Evolutionary conservation across 2,797 vertebrate genomes (phyloP), one percentile per base, ranked within the genome.

Genomic region (Hippopotamyrus pictus): DNA sequence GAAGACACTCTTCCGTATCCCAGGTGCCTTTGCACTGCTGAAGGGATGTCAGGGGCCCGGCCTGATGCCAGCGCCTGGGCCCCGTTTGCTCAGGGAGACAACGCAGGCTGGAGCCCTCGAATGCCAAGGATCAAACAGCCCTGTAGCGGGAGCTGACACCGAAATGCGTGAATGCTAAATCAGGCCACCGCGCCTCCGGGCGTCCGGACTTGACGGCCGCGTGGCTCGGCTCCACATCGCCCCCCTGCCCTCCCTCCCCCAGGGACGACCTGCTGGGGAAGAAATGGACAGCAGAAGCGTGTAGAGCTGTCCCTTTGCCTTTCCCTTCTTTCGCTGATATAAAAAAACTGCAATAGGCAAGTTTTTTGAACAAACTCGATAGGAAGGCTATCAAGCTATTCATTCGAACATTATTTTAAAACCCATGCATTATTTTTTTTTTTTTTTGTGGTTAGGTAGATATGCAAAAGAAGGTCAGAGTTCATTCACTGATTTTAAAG

Each of bases 291-390:
- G 50, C 48, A n/a, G 85, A 50, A 57, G 51, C 91, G 4, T 22
- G 90, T 89, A 84, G 92, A 92, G 94, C 92, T 93, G 92, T 94
- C 91, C 92, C 89, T 94, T 91, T 91, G 90, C 90, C 88, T 91
- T 89, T 88, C 90, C 88, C 88, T 50, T 88, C 91, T 90, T 94
- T 94, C 90, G 90, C 93, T 92, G 92, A 93, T 89, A 89, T 41
- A 90, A 3, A 46, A n/a, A 44, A 48, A 89, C 37, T 11, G 37
- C 41, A n/a, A 79, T n/a, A 46, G 37, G 37, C 19, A 79, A 8
- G 73, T 41, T 19, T 76, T 59, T 44, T 2, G 33, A 41, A 44
- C 2, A 44, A 44, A 17, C 73, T 19, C 17, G 17, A 79, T 7
- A 44, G 73, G 7, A 79, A 79, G 37, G 6, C 5, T 79, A n/a